Evolutionary conservation across 2,113 vertebrate species (phyloP).

Genomic region (Tautogolabrus adspersus): DNA sequence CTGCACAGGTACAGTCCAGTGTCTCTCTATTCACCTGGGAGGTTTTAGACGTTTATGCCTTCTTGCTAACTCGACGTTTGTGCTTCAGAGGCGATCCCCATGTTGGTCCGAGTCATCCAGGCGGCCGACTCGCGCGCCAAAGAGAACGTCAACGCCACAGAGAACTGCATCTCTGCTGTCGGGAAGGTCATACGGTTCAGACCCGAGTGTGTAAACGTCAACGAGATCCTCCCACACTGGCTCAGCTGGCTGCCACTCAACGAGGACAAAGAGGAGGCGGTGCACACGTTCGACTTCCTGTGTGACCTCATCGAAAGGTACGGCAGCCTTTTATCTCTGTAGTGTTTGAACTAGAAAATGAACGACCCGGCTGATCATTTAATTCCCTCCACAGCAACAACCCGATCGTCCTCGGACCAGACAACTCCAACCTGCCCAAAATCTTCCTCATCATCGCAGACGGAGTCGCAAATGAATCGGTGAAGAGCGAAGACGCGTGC

Average conservation of each 20-base stretch:
- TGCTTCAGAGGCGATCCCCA: slow-evolving; percentile 91
- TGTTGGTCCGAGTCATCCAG: slow-evolving; percentile 95
- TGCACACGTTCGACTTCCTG: slow-evolving; percentile 95
- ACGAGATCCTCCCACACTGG: slow-evolving; percentile 97
- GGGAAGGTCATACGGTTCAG: slow-evolving; percentile 97
- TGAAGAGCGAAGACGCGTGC: slow-evolving; percentile 94
- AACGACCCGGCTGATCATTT: not conserved
- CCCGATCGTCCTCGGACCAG: slow-evolving; percentile 93
- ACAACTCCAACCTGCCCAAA: slow-evolving; percentile 96
- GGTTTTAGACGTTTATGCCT: too few relatives aligned
- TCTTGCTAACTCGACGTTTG: fast-evolving
- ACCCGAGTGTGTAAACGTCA: slow-evolving; percentile 93
- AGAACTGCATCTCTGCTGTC: slow-evolving; percentile 98
- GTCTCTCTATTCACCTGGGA: not conserved
- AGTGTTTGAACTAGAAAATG: not conserved
- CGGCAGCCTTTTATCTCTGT: fast-evolving
- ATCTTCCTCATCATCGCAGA: slow-evolving; percentile 97
- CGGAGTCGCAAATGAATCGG: slow-evolving; percentile 92
- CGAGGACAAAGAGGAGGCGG: slow-evolving; percentile 98
- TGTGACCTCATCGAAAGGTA: slow-evolving; percentile 98
- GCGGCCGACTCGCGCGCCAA: slow-evolving; percentile 92
- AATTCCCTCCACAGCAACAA: slow-evolving; percentile 88
- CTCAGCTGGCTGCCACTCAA: slow-evolving; percentile 96
- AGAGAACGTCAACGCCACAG: slow-evolving; percentile 97
- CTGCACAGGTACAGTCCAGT: slow-evolving; percentile 87